A percentile compares a stretch with the other conserved stretches of the same genome.
Evolutionary conservation across 2,888 invertebrate genomes (phyloP).

Genomic region (Thelaira solivaga): DNA sequence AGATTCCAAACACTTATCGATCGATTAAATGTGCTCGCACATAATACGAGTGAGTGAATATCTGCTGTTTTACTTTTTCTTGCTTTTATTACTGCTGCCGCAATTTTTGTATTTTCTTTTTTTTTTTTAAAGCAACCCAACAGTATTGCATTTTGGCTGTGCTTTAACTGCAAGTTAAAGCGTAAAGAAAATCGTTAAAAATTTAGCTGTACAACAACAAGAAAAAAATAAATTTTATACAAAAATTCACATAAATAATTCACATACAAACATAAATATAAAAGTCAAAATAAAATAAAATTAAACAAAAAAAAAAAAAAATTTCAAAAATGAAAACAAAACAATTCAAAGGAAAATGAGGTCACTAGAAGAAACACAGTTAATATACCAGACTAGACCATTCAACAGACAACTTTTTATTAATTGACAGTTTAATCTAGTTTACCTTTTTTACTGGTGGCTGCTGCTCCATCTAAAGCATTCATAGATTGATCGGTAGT

Average conservation of each 20-base stretch:
- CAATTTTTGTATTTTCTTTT: background rate
- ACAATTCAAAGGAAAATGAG: slow-evolving; percentile 45
- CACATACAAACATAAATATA: too few species aligned
- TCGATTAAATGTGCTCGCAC: background rate
- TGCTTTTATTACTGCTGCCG: background rate
- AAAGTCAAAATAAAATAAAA: too few species aligned
- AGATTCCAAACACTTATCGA: slow-evolving; percentile 4
- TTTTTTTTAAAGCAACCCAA: slow-evolving; percentile 12
- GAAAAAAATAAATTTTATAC: slow-evolving; percentile 21
- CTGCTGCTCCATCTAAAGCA: slow-evolving; percentile 18
- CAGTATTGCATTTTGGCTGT: background rate
- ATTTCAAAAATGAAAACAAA: too few species aligned
- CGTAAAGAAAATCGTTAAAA: slow-evolving; percentile 48
- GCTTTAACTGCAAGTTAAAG: slow-evolving; percentile 14
- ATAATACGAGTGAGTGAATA: too few species aligned
- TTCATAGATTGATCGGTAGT: slow-evolving; percentile 51
- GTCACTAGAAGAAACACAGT: slow-evolving; percentile 57
- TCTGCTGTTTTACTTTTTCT: slow-evolving; percentile 3
- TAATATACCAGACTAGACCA: slow-evolving; percentile 54
- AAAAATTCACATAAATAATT: slow-evolving; percentile 56
- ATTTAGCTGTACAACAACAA: slow-evolving; percentile 23
- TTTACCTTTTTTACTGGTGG: slow-evolving; percentile 28
- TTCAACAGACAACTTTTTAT: slow-evolving; percentile 50
- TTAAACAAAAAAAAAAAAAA: too few species aligned
- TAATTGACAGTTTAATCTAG: slow-evolving; percentile 62